A percentile compares a stretch with the other conserved stretches of the same genome.
Evolutionary conservation across 2,113 vertebrate genomes (phyloP).

Genomic region (Dicentrarchus labrax): DNA sequence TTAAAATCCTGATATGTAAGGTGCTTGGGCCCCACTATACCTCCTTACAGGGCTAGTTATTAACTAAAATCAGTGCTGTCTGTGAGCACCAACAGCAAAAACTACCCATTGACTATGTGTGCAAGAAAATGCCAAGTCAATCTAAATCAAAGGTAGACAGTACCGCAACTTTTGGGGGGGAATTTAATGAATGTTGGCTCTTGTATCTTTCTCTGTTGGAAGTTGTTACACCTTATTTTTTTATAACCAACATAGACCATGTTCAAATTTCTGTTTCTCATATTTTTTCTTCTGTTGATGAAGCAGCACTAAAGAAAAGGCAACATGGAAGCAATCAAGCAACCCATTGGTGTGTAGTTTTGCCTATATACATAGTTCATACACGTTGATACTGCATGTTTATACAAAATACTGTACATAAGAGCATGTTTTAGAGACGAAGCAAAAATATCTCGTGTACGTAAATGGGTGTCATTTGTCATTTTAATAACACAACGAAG

Average conservation of each 20-base stretch:
- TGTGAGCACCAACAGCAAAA: constrained; percentile 35
- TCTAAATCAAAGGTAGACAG: constrained; percentile 50
- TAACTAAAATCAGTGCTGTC: constrained; percentile 21
- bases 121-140: constrained; percentile 42
- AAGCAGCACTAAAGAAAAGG: constrained; percentile 82
- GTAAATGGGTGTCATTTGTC: constrained; percentile 86
- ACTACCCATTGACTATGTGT: constrained; percentile 43
- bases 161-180: constrained; percentile 34
- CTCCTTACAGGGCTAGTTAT: constrained; percentile 19
- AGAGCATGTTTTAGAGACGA: constrained; percentile 90
- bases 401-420: constrained; percentile 88
- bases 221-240: constrained; percentile 65
- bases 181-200: constrained; percentile 62
- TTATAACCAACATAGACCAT: constrained; percentile 42
- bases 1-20: constrained; percentile 7
- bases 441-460: constrained; percentile 87
- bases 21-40: constrained; percentile 7
- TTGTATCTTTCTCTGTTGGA: constrained; percentile 68
- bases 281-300: constrained; percentile 57
- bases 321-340: constrained; percentile 83
- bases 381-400: constrained; percentile 90
- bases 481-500: constrained; percentile 84
- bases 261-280: constrained; percentile 58
- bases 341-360: constrained; percentile 86
- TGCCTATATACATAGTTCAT: constrained; percentile 86